A percentile compares a stretch with the other conserved stretches of the same genome.
Conservation (phyloP, 1,140 invertebrate genomes). For the Dreissena rostriformis region DNA sequence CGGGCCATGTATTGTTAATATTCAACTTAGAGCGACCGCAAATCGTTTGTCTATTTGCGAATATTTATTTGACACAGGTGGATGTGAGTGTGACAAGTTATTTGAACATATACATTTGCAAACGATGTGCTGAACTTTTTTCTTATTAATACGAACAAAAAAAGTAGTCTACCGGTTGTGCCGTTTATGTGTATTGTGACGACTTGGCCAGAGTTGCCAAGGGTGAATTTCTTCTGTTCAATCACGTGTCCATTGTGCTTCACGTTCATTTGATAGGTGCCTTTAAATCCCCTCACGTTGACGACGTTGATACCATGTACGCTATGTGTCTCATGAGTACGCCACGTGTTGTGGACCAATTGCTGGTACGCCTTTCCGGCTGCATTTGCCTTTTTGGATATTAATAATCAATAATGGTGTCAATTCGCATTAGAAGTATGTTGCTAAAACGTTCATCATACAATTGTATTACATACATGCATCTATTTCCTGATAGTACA, state of each 20-base stretch:
- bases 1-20: not conserved
- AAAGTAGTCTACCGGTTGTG: not conserved
- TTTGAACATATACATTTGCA: not conserved
- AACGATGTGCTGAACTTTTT: not conserved
- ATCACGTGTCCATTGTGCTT: slow-evolving; percentile 50
- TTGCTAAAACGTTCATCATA: no score
- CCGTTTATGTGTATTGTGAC: slow-evolving; percentile 20
- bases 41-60: not conserved
- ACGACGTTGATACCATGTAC: slow-evolving; percentile 15
- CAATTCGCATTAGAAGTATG: no score
- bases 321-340: slow-evolving; percentile 18
- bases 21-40: not conserved
- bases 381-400: slow-evolving; percentile 39
- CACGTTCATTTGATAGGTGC: slow-evolving; percentile 26
- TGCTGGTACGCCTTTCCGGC: slow-evolving; percentile 40
- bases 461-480: no score
- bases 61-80: not conserved
- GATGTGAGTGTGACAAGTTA: not conserved
- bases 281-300: slow-evolving; percentile 31
- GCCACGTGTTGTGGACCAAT: slow-evolving; percentile 42
- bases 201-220: slow-evolving; percentile 18
- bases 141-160: not conserved
- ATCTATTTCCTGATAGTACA: no score
- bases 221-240: slow-evolving; percentile 29
- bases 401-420: not conserved